These are phyloP conservation scores for Plectrocnemia conspersa DNA, from an alignment of 1,140 invertebrate genomes.

Conservation along the genomic window DNA sequence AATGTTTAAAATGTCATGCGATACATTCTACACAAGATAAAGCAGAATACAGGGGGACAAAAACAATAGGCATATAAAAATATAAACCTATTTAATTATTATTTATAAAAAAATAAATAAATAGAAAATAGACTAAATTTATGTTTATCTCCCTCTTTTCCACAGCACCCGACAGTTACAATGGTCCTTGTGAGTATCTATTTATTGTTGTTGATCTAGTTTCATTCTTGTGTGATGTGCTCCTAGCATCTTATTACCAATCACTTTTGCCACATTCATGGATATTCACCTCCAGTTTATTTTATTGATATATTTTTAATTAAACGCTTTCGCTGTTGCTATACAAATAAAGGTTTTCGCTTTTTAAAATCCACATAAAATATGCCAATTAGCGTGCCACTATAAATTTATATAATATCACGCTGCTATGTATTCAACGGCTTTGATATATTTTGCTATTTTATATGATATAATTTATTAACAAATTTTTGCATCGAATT, in stretches of 20 bases:
- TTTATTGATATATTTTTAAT: too few species aligned
- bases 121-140: constrained; percentile 39
- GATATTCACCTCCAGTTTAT: constrained; percentile 17
- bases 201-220: constrained; percentile 40
- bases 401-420: too few species aligned
- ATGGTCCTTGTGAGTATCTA: constrained; percentile 79
- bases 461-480: too few species aligned
- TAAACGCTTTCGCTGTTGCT: constrained; percentile 13
- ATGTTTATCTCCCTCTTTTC: constrained; percentile 42
- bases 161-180: constrained; percentile 76
- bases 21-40: too few species aligned
- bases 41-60: constrained; percentile 11
- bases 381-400: too few species aligned
- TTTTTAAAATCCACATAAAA: too few species aligned
- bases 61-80: constrained; percentile 9
- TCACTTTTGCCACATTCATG: constrained; percentile 7
- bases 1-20: neutral
- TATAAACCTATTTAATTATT: constrained; percentile 4
- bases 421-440: too few species aligned
- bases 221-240: constrained; percentile 32
- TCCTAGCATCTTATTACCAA: constrained; percentile 23
- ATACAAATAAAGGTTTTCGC: neutral
- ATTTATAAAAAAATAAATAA: constrained; percentile 13
- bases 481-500: constrained; percentile 11
- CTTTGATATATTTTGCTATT: too few species aligned